Evolutionary conservation across 1,140 invertebrate species (phyloP).

Genomic region (Vanessa atalanta): DNA sequence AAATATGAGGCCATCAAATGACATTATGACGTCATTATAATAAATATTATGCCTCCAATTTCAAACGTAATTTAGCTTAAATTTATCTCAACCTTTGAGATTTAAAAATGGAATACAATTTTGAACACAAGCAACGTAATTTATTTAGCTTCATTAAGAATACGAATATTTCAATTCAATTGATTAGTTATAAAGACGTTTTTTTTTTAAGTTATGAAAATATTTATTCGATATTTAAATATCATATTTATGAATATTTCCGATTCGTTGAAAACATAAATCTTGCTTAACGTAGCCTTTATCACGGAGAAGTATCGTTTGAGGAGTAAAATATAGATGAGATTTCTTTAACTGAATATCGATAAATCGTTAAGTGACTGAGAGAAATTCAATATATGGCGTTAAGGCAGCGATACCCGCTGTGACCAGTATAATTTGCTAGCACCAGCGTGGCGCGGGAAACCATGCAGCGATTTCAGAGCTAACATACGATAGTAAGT

Average conservation of each 20-base stretch:
- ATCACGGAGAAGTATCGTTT: conserved; percentile 9
- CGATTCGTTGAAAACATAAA: not conserved
- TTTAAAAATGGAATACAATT: too few relatives aligned
- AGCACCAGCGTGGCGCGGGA: conserved; percentile 43
- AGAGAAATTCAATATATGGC: conserved; percentile 61
- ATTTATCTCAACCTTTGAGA: not conserved
- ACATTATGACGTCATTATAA: not conserved
- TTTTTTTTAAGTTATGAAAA: not conserved
- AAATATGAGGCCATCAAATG: not conserved
- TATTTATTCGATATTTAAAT: not conserved
- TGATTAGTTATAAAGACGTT: not conserved
- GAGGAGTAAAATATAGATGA: conserved; percentile 8
- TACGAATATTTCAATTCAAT: not conserved
- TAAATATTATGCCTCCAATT: not conserved
- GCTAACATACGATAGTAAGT: conserved; percentile 13
- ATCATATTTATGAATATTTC: conserved; percentile 5
- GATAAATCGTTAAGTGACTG: conserved; percentile 54
- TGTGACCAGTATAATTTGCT: conserved; percentile 69
- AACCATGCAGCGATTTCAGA: conserved; percentile 46
- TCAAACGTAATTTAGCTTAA: not conserved
- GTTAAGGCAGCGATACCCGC: conserved; percentile 60
- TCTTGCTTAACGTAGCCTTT: conserved; percentile 9
- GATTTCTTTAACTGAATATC: conserved; percentile 32
- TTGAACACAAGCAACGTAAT: too few relatives aligned
- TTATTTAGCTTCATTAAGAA: not conserved